A percentile compares a stretch with the other conserved stretches of the same genome.
phyloP scores from a whole-genome alignment of 2,797 vertebrate genomes.

The Nothura maculosa region DNA sequence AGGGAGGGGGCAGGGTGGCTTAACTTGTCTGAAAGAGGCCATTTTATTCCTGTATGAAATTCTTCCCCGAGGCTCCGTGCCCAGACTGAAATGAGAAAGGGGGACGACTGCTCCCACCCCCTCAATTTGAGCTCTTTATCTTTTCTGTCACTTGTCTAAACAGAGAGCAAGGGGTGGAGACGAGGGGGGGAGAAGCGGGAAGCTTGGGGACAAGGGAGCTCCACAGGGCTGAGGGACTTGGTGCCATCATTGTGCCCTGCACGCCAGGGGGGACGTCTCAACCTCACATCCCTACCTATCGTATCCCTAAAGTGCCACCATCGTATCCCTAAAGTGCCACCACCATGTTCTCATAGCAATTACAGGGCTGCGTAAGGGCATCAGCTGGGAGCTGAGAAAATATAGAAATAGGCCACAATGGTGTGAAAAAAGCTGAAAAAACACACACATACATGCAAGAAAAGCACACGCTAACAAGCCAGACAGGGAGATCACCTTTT shows the following conservation, averaged over 20 bases:
- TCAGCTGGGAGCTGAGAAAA: background rate
- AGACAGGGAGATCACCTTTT: background rate
- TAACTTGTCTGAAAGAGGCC: conserved; percentile 49
- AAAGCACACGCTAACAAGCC: background rate
- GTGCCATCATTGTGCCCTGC: background rate
- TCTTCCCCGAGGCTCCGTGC: conserved; percentile 32
- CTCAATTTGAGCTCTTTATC: conserved; percentile 63
- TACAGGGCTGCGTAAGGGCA: background rate
- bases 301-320: background rate
- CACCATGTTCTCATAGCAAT: background rate
- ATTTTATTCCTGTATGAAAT: conserved; percentile 35
- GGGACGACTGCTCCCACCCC: conserved; percentile 50
- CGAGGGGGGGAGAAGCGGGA: background rate
- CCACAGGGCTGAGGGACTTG: background rate
- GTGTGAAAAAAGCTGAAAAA: background rate
- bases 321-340: background rate
- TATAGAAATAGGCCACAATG: background rate
- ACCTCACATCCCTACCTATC: background rate
- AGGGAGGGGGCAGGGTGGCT: conserved; percentile 50
- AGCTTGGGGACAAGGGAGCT: background rate
- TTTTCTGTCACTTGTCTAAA: conserved; percentile 42
- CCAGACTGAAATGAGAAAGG: conserved; percentile 45
- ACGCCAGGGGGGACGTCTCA: background rate
- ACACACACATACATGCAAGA: too few relatives aligned
- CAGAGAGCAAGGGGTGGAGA: conserved; percentile 12